A percentile compares a stretch with the other conserved stretches of the same genome.
These are phyloP conservation scores for Aselliscus stoliczkanus DNA, from an alignment of 2,797 vertebrate genomes.

Conservation along the genomic window DNA sequence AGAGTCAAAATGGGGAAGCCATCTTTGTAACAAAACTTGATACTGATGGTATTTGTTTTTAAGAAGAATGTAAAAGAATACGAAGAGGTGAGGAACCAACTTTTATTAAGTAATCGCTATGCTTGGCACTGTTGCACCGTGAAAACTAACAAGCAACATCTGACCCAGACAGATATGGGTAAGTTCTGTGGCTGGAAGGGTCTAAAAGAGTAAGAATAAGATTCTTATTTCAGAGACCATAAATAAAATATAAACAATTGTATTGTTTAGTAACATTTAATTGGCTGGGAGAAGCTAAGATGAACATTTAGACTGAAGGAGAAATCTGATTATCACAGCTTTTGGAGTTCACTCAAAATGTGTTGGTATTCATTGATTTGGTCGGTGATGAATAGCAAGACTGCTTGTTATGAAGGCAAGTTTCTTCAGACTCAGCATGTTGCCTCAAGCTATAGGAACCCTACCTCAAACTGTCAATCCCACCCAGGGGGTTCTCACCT, in stretches of 20 bases:
- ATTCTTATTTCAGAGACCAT: slow-evolving; percentile 33
- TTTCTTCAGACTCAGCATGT: background rate
- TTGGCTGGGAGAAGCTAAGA: background rate
- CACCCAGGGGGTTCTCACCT: background rate
- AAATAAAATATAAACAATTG: slow-evolving; percentile 21
- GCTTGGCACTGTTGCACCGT: background rate
- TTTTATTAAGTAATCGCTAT: background rate
- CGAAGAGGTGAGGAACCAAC: background rate
- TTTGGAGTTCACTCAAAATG: slow-evolving; percentile 22
- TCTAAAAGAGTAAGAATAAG: slow-evolving; percentile 5
- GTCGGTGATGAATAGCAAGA: background rate
- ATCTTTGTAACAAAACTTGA: slow-evolving; percentile 43
- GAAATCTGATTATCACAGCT: slow-evolving; percentile 26
- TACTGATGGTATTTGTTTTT: slow-evolving; percentile 25
- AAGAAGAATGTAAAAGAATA: background rate
- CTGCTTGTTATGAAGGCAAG: background rate
- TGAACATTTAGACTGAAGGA: background rate
- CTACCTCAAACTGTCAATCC: background rate
- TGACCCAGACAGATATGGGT: background rate
- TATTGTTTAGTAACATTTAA: slow-evolving; percentile 28
- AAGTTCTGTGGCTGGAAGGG: background rate
- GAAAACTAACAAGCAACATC: background rate
- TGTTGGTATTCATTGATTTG: background rate
- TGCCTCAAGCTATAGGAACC: background rate
- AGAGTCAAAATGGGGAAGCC: background rate